Evolutionary conservation across 1,140 invertebrate species (phyloP).

Genomic region (Drosophila pachea): DNA sequence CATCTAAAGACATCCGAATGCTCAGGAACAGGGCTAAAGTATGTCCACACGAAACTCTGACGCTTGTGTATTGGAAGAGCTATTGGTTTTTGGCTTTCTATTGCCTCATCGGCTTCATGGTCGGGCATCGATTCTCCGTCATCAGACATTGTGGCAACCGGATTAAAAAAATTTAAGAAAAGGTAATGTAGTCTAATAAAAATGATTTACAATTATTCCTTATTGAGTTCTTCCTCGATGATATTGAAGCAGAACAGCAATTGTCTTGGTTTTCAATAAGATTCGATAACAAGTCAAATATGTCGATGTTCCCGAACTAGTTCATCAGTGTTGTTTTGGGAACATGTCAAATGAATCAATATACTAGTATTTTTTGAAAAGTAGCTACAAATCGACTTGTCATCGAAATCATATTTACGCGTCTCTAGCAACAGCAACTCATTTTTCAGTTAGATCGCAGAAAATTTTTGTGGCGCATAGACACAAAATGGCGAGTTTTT

Average conservation of each 20-base stretch:
- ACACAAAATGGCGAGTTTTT: constrained; percentile 53
- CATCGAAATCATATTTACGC: neutral
- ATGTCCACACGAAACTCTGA: constrained; percentile 55
- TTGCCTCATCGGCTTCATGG: constrained; percentile 20
- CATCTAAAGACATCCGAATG: constrained; percentile 41
- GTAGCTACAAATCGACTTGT: neutral
- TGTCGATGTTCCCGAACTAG: neutral
- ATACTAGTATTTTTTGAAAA: too few relatives aligned
- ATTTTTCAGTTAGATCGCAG: constrained; percentile 13
- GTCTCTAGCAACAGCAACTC: constrained; percentile 6
- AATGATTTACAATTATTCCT: neutral
- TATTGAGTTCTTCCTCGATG: constrained; percentile 34
- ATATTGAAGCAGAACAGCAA: constrained; percentile 12
- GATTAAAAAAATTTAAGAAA: neutral
- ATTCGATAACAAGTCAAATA: constrained; percentile 31
- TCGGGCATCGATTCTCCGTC: constrained; percentile 28
- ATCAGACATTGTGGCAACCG: constrained; percentile 14
- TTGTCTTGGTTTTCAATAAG: constrained; percentile 7
- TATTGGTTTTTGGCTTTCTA: constrained; percentile 29
- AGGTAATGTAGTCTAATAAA: neutral
- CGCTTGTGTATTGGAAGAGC: constrained; percentile 29
- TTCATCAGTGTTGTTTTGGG: neutral
- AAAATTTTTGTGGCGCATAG: constrained; percentile 1
- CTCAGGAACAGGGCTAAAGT: constrained; percentile 42
- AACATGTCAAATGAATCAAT: too few relatives aligned